phyloP scores from a whole-genome alignment of 2,797 vertebrate species.

The Notolepis coatsorum region DNA sequence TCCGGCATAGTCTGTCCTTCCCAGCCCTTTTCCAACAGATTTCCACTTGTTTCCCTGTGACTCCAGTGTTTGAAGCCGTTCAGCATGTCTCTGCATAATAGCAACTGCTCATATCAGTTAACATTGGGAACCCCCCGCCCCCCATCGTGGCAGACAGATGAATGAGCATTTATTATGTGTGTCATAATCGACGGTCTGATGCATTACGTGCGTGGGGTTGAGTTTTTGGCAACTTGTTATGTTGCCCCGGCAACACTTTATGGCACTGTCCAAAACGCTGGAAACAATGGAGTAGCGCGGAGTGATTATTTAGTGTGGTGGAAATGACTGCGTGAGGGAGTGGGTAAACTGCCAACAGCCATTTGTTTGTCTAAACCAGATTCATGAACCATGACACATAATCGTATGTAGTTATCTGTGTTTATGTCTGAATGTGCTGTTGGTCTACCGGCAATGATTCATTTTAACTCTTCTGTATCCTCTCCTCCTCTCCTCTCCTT shows the following conservation, averaged over 20 bases:
- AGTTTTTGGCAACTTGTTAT: constrained; percentile 71
- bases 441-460: constrained; percentile 12
- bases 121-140: constrained; percentile 66
- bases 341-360: constrained; percentile 14
- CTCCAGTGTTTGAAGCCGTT: constrained; percentile 65
- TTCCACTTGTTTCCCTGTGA: constrained; percentile 56
- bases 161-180: constrained; percentile 51
- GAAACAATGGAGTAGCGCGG: constrained; percentile 43
- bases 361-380: constrained; percentile 1
- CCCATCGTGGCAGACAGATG: constrained; percentile 51
- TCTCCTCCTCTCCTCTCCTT: neutral
- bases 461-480: neutral
- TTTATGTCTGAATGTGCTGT: constrained; percentile 4
- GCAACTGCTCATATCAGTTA: constrained; percentile 69
- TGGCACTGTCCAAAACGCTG: constrained; percentile 32
- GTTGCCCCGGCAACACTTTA: constrained; percentile 60
- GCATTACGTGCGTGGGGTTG: constrained; percentile 52
- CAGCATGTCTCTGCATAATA: constrained; percentile 63
- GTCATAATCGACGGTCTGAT: constrained; percentile 66
- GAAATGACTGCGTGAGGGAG: constrained; percentile 28
- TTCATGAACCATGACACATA: constrained; percentile 6
- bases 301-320: constrained; percentile 18
- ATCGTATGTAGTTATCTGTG: neutral
- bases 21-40: constrained; percentile 49
- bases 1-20: neutral